Percentiles rank a stretch among this genome's conserved stretches.
phyloP scores from a whole-genome alignment of 2,113 vertebrate genomes.

The Cnemophilus loriae region DNA sequence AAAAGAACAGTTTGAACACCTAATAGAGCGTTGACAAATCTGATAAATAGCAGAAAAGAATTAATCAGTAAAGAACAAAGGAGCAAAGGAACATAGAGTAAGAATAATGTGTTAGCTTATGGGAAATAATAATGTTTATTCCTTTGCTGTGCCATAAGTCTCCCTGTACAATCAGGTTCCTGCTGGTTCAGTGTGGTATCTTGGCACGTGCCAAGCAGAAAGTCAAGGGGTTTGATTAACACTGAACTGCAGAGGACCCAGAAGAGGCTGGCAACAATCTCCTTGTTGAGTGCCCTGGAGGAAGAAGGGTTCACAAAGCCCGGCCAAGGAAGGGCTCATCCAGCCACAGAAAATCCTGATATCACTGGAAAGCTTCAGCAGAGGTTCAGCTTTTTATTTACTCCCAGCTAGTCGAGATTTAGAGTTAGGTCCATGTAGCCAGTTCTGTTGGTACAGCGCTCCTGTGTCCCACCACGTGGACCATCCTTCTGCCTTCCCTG shows the following conservation, averaged over 20 bases:
- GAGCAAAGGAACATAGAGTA: background rate
- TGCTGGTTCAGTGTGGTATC: background rate
- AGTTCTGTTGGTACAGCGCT: background rate
- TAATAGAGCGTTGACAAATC: background rate
- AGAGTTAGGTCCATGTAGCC: background rate
- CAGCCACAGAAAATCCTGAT: background rate
- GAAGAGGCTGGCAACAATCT: background rate
- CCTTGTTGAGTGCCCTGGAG: background rate
- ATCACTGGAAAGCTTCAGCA: background rate
- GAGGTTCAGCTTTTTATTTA: background rate
- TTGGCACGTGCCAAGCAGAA: background rate
- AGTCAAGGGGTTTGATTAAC: background rate
- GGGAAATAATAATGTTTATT: background rate
- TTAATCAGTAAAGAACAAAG: background rate
- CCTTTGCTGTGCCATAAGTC: background rate
- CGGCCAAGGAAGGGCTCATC: background rate
- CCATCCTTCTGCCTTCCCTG: background rate
- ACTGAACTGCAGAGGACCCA: background rate
- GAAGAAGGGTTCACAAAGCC: background rate
- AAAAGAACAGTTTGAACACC: background rate
- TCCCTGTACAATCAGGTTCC: background rate
- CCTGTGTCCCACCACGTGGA: background rate
- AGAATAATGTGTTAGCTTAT: background rate
- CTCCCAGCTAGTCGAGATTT: background rate
- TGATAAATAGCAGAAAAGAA: background rate